Base-by-base conservation (phyloP, 2,888 invertebrate species). In the Chymomyza fuscimana region DNA sequence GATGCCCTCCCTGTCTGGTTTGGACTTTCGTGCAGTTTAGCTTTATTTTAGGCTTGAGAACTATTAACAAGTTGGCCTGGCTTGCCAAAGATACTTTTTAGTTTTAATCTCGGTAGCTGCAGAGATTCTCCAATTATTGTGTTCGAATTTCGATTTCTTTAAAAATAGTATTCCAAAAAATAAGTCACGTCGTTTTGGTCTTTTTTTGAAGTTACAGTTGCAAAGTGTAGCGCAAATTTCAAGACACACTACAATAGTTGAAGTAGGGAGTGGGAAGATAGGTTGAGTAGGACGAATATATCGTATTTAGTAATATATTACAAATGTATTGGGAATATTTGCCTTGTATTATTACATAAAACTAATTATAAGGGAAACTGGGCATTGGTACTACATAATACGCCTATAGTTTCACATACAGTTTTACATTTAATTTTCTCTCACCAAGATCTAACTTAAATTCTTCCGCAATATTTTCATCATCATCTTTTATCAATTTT, bases 31-130 rank as follows among this genome's bases (percentile, higher is more conserved):
- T 67, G 67, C 81, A 79, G 65, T 92, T 92, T 92, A 90, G 94
- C 94, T 94, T 95, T 95, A 95, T 95, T 94, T 94, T 94, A 94
- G 93, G 93, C 92, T 94, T 95, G 95, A 95, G 94, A 95, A 94
- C 94, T 92, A 93, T 92, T 93, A 92, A 91, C 92, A 74, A 80
- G 85, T 90, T 87, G 84, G 81, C 86, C 79, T 68, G 82, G 73
- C 73, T 72, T 1, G 32, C 7, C 78, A 76, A 77, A 82, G 82
- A 74, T 76, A 70, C 75, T 63, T 56, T 63, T 73, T 67, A 19
- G 52, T 50, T 58, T 5, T 32, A 7, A 32, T 32, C 5, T 7
- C 7, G 4, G 6, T n/a, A n/a, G n/a, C n/a, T n/a, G n/a, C n/a
- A 40, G 40, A 40, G 40, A 10, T 52, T 1, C 15, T 54, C 19